A percentile compares a stretch with the other conserved stretches of the same genome.
These are phyloP conservation scores for Drosophila eugracilis DNA, from an alignment of 1,140 invertebrate genomes.

Conservation along the genomic window DNA sequence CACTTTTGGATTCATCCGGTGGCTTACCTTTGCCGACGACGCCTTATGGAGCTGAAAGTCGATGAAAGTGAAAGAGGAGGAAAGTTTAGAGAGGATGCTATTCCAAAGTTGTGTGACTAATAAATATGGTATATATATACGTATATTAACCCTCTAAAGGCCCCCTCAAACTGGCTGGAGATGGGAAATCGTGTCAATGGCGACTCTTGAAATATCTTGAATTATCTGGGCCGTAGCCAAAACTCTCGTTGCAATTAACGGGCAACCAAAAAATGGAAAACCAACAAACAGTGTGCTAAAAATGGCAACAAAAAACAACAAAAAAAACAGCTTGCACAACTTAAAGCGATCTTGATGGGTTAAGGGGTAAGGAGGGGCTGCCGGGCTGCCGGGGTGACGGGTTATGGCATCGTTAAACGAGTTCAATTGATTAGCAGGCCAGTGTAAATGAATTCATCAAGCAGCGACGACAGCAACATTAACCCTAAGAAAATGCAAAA, in stretches of 20 bases:
- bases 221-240: conserved; percentile 41
- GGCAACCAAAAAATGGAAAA: conserved; percentile 17
- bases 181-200: conserved; percentile 43
- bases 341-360: not conserved
- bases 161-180: conserved; percentile 23
- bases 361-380: conserved; percentile 1
- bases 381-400: not conserved
- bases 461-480: conserved; percentile 31
- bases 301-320: conserved; percentile 34
- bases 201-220: conserved; percentile 37
- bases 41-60: conserved; percentile 73
- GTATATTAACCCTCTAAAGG: conserved; percentile 9
- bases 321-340: conserved; percentile 11
- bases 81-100: conserved; percentile 32
- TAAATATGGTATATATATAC: not conserved
- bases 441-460: conserved; percentile 78
- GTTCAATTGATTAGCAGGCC: conserved; percentile 78
- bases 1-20: not conserved
- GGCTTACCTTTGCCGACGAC: conserved; percentile 78
- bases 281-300: conserved; percentile 16
- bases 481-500: conserved; percentile 29
- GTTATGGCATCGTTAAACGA: conserved; percentile 54
- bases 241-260: conserved; percentile 48
- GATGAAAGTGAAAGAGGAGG: conserved; percentile 21
- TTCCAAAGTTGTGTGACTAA: not conserved